These are phyloP conservation scores for Nothocercus nigrocapillus DNA, from an alignment of 2,113 vertebrate genomes.

Conservation along the genomic window DNA sequence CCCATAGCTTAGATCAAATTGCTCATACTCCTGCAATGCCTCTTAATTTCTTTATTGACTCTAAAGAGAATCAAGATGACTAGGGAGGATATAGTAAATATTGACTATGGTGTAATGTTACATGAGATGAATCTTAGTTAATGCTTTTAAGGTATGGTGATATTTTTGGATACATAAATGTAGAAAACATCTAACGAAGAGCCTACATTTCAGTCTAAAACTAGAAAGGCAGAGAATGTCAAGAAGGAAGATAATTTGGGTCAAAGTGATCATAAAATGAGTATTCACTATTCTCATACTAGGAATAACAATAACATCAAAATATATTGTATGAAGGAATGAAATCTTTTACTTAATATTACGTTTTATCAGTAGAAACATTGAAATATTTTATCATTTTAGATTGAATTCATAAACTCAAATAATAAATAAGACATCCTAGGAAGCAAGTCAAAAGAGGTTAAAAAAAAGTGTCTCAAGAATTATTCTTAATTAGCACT, in stretches of 20 bases:
- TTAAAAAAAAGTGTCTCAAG: not conserved
- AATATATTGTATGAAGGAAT: not conserved
- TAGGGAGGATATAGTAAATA: not conserved
- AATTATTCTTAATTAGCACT: rapidly evolving
- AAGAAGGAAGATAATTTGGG: not conserved
- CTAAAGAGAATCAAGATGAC: not conserved
- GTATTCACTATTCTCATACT: not conserved
- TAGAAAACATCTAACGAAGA: not conserved
- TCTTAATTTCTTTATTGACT: not conserved
- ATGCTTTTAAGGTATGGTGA: not conserved
- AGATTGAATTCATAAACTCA: not conserved
- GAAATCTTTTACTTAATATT: not conserved
- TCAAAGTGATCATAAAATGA: not conserved
- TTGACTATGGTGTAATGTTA: not conserved
- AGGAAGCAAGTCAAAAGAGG: not conserved
- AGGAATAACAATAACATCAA: not conserved
- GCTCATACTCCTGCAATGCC: not conserved
- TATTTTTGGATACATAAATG: too few relatives aligned
- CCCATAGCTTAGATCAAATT: not conserved
- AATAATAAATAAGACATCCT: not conserved
- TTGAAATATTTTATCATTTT: not conserved
- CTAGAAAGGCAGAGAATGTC: not conserved
- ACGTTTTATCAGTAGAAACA: not conserved
- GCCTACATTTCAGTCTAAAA: not conserved
- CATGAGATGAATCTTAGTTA: not conserved